Base-by-base conservation (phyloP, 2,888 invertebrate genomes). In the Arge pagana region DNA sequence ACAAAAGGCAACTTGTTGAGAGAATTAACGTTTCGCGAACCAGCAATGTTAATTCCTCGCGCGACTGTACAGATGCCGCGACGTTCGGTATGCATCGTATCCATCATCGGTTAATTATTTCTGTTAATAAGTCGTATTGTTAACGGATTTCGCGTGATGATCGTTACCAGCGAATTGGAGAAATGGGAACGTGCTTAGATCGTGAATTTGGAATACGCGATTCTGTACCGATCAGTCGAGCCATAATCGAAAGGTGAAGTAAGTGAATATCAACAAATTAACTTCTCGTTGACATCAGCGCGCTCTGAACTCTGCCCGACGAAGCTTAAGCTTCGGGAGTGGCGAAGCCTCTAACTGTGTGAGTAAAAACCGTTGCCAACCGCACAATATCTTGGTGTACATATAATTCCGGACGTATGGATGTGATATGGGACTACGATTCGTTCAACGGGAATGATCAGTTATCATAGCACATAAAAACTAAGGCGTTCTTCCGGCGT, bases 251-350 rank as follows among this genome's bases (percentile, higher is more conserved):
- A 3, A 26, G 28, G 10, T 8, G 26, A 7, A n/a, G 28, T 26
- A 26, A 26, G 8, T 26, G 10, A 2, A 10, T 10, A 26, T 26
- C n/a, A 26, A n/a, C 8, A 26, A 10, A 18, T n/a, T 15, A 10
- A 6, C 8, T 15, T n/a, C 28, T 16, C 31, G 15, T 11, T 33
- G 37, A 16, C 33, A 15, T 15, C 35, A 45, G 45, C 45, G 45
- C 33, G 7, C 45, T 45, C 45, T 45, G 33, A 28, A 23, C 33
- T 23, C 16, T 3, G 7, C 2, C 24, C 3, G 6, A 5, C 33
- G 10, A 45, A 37, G 33, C 15, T 33, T 33, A 11, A 45, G 11
- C 33, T 45, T 45, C 45, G 45, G 45, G 45, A 45, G 45, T 45
- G 45, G 45, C 45, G 21, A 7, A 3, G 8, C n/a, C n/a, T n/a